Conservation (phyloP, 2,797 vertebrate genomes). For the Gymnoscopelus braueri region DNA sequence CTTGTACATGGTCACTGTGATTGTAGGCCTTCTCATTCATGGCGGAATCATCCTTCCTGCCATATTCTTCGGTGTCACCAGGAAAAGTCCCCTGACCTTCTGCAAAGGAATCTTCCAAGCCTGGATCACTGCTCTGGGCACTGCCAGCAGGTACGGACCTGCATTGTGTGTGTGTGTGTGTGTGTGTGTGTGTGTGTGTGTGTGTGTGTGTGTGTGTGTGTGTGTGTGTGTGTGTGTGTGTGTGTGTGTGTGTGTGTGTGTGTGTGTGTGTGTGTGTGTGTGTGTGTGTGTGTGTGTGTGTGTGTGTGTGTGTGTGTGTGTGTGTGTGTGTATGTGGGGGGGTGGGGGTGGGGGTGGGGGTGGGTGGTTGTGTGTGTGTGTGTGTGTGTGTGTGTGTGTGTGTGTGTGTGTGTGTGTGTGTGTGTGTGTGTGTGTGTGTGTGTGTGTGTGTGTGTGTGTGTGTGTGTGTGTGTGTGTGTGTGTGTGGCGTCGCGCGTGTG, state of each 20-base stretch:
- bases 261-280: neutral
- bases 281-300: constrained; percentile 5
- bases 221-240: neutral
- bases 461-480: constrained; percentile 2
- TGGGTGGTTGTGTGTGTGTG: constrained; percentile 23
- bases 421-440: constrained; percentile 13
- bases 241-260: neutral
- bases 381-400: constrained; percentile 7
- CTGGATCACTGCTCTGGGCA: constrained; percentile 89
- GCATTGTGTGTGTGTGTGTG: constrained; percentile 23
- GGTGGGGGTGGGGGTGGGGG: too few species aligned
- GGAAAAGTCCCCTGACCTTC: constrained; percentile 84
- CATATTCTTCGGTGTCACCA: constrained; percentile 84
- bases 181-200: constrained; percentile 15
- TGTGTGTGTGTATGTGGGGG: neutral
- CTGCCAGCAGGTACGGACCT: constrained; percentile 84
- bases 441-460: constrained; percentile 19
- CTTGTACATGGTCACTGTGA: constrained; percentile 90
- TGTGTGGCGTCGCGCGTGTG: constrained; percentile 1
- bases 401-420: constrained; percentile 1
- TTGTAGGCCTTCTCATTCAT: constrained; percentile 86
- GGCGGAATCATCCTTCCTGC: constrained; percentile 84
- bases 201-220: constrained; percentile 1
- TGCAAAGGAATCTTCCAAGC: constrained; percentile 89
- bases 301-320: constrained; percentile 14